phyloP scores from a whole-genome alignment of 2,797 vertebrate genomes.

The Phataginus tricuspis region DNA sequence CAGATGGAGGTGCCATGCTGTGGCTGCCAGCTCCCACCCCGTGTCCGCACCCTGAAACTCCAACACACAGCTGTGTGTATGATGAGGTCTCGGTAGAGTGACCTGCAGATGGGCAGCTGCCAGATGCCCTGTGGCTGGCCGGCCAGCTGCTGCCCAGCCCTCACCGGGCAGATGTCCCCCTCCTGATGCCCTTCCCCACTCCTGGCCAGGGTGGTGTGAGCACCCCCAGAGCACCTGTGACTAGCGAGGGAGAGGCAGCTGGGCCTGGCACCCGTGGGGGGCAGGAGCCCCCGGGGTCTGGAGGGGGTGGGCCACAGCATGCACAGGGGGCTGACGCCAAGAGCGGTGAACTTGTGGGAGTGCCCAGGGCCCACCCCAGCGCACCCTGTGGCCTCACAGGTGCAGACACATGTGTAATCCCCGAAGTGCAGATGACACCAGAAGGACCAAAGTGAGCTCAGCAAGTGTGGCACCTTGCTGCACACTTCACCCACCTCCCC shows the following conservation, averaged over 20 bases:
- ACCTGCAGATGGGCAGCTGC: not conserved
- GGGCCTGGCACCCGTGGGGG: not conserved
- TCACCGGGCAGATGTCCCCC: not conserved
- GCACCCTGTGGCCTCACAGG: not conserved
- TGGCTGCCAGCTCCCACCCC: rapidly evolving
- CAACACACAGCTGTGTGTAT: rapidly evolving
- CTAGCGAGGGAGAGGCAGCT: not conserved
- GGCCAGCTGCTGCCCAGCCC: not conserved
- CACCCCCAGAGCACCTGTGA: not conserved
- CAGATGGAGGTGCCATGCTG: not conserved
- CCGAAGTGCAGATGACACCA: not conserved
- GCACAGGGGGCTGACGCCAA: not conserved
- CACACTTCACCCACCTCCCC: rapidly evolving
- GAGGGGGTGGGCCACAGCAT: not conserved
- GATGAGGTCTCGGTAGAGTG: not conserved
- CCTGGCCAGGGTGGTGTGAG: not conserved
- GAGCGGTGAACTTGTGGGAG: not conserved
- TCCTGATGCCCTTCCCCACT: not conserved
- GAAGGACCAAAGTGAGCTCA: not conserved
- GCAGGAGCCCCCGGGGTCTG: not conserved
- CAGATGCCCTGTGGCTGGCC: not conserved
- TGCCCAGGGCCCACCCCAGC: no score
- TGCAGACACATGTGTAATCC: not conserved
- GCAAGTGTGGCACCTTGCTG: rapidly evolving
- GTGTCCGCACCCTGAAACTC: rapidly evolving